Evolutionary conservation across 2,113 vertebrate genomes (phyloP).

Genomic region (Rutilus rutilus): DNA sequence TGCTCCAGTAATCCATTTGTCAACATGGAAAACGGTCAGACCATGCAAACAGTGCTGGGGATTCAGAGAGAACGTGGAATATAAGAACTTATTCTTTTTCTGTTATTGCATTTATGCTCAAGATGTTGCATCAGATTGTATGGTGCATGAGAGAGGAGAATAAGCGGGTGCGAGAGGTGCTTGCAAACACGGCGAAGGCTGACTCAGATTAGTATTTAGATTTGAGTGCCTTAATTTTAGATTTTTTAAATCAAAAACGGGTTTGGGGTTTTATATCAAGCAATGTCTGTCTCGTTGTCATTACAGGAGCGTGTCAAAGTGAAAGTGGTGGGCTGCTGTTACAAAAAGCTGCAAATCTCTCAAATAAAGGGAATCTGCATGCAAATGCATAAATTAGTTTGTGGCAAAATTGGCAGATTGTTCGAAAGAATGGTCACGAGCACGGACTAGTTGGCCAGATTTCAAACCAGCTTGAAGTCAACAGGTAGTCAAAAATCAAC

Average conservation of each 20-base stretch:
- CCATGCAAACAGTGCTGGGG: slow-evolving; percentile 66
- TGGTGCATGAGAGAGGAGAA: slow-evolving; percentile 37
- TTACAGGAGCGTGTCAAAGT: slow-evolving; percentile 56
- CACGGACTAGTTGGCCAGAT: background rate
- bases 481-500: background rate
- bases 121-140: slow-evolving; percentile 78
- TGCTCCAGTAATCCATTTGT: slow-evolving; percentile 67
- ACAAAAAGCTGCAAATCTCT: slow-evolving; percentile 69
- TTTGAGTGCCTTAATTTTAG: slow-evolving; percentile 68
- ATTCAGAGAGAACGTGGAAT: slow-evolving; percentile 65
- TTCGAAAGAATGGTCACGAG: background rate
- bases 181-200: slow-evolving; percentile 72
- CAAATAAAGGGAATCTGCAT: slow-evolving; percentile 68
- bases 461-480: background rate
- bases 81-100: slow-evolving; percentile 51
- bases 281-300: slow-evolving; percentile 64
- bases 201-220: slow-evolving; percentile 64
- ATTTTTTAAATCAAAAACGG: slow-evolving; percentile 55
- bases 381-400: slow-evolving; percentile 58
- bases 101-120: slow-evolving; percentile 73
- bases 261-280: slow-evolving; percentile 57
- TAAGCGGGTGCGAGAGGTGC: slow-evolving; percentile 69
- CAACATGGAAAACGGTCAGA: slow-evolving; percentile 63
- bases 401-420: background rate
- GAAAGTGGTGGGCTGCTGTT: slow-evolving; percentile 59